Conservation (phyloP, 2,797 vertebrate genomes). For the Spinibarbus caldwelli region DNA sequence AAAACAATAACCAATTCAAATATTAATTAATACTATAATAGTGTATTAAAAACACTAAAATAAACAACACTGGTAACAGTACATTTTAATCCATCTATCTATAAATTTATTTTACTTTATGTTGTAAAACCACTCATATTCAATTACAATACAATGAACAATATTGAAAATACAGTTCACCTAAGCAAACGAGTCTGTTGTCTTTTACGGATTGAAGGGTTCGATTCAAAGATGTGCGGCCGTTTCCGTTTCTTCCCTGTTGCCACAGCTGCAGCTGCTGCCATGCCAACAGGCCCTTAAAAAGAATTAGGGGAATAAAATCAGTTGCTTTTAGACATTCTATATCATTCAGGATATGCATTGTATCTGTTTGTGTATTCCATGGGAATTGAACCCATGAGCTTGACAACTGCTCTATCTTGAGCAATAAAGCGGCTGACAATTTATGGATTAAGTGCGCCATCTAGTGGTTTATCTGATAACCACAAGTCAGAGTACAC, state of each 20-base stretch:
- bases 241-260: slow-evolving; percentile 97
- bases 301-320: not conserved
- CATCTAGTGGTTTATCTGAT: slow-evolving; percentile 10
- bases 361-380: not conserved
- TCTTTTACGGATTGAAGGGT: slow-evolving; percentile 96
- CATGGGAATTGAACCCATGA: not conserved
- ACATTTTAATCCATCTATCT: not conserved
- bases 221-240: slow-evolving; percentile 98
- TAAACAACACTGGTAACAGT: not conserved
- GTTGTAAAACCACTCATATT: not conserved
- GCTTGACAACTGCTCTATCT: not conserved
- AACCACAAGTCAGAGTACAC: not conserved
- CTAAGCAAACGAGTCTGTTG: slow-evolving; percentile 96
- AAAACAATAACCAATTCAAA: not conserved
- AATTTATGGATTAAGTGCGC: not conserved
- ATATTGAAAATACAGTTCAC: slow-evolving; percentile 72
- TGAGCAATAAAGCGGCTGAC: not conserved
- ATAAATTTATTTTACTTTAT: not conserved
- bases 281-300: slow-evolving; percentile 97
- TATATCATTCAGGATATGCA: not conserved
- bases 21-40: not conserved
- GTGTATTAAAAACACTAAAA: not conserved
- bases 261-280: slow-evolving; percentile 95
- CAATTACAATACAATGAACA: not conserved
- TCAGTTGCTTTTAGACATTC: not conserved